Evolutionary conservation across 2,888 invertebrate genomes (phyloP), one percentile per base, ranked within the genome.

Genomic region (Acleris laterana): DNA sequence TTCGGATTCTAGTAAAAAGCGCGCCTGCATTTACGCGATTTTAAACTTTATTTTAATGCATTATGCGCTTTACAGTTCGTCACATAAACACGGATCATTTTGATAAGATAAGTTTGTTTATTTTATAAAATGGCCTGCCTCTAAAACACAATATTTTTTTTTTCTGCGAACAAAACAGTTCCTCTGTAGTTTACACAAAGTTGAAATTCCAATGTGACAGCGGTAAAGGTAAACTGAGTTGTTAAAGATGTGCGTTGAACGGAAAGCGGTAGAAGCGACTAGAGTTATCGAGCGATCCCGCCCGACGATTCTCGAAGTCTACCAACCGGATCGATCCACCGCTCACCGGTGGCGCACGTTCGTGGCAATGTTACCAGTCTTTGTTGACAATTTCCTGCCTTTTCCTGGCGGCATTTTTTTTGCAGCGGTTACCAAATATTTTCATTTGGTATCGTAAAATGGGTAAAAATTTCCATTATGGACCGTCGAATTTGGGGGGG

Each of bases 271-370:
- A 44, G 71, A 73, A 73, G n/a, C 58, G 56, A 70, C 71, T 69
- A 73, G 72, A 71, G 68, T 49, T 49, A 51, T 62, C 71, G 68
- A 68, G 48, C 16, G 32, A 49, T 32, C 25, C 67, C 71, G 73
- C 25, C 67, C 71, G 73, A 70, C n/a, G 48, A 22, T 59, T 60
- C 63, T 11, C 72, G 70, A 69, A 63, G 60, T 46, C 22, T 46
- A 19, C 55, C 58, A 63, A 64, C 51, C 42, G 53, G 61, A 1
- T 44, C 51, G 22, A 48, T 44, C 51, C 17, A 48, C 19, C 51
- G 22, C 53, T 57, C 25, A 38, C 38, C 53, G 22, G 19, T 42
- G 62, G 32, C 53, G 46, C 50, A 32, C 49, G 59, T 38, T 62
- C 44, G 44, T 50, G 38, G 42, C 20, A 42, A 60, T 59, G 55